Percentiles rank a stretch among this genome's conserved stretches.
Conservation (phyloP, 2,888 invertebrate genomes). For the Zootermopsis nevadensis region DNA sequence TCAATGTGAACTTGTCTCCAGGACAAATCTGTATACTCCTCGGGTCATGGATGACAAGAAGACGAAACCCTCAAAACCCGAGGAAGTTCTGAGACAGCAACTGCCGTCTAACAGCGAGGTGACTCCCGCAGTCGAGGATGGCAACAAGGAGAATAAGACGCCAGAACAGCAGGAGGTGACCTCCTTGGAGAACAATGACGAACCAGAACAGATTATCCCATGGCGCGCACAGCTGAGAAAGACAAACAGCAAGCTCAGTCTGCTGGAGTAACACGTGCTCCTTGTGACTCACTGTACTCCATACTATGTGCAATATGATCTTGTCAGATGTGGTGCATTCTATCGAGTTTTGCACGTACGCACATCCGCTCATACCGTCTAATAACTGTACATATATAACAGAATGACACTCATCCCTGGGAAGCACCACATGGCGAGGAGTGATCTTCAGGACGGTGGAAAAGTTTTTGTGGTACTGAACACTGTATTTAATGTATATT, state of each 20-base stretch:
- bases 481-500: background rate
- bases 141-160: slow-evolving; percentile 62
- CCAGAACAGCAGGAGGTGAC: slow-evolving; percentile 54
- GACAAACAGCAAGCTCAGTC: slow-evolving; percentile 89
- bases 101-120: slow-evolving; percentile 56
- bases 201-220: slow-evolving; percentile 75
- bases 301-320: too few relatives aligned
- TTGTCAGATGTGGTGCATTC: too few relatives aligned
- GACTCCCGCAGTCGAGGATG: slow-evolving; percentile 31
- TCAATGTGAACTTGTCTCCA: slow-evolving; percentile 58
- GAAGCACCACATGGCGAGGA: too few relatives aligned
- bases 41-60: slow-evolving; percentile 69
- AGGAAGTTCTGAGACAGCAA: slow-evolving; percentile 58
- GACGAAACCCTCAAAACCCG: slow-evolving; percentile 29
- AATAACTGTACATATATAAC: too few relatives aligned
- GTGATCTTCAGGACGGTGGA: too few relatives aligned
- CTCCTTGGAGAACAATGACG: slow-evolving; percentile 53
- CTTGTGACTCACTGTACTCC: background rate
- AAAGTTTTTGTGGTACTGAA: too few relatives aligned
- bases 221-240: slow-evolving; percentile 91
- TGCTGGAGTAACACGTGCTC: slow-evolving; percentile 70
- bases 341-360: too few relatives aligned
- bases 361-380: too few relatives aligned
- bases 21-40: slow-evolving; percentile 78
- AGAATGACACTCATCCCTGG: too few relatives aligned